Percentiles rank a stretch among this genome's conserved stretches.
These are phyloP conservation scores for Tethya wilhelma DNA, from an alignment of 37 sponge, comb jelly and placozoan genomes.

Conservation along the genomic window DNA sequence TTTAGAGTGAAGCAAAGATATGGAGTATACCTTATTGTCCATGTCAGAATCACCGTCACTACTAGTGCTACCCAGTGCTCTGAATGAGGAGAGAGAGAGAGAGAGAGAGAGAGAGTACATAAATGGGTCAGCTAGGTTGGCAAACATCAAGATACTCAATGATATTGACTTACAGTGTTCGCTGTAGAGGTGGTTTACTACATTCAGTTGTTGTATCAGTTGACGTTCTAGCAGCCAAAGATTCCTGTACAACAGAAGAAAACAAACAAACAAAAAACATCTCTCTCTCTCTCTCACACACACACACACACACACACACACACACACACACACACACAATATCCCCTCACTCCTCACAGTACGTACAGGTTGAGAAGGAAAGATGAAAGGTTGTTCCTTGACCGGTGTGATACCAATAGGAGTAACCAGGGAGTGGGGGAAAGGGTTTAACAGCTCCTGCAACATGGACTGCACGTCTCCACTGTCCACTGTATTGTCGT, in stretches of 20 bases:
- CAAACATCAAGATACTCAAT: too few relatives aligned
- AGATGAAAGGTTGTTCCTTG: slow-evolving; percentile 17
- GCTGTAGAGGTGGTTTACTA: too few relatives aligned
- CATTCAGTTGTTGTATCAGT: too few relatives aligned
- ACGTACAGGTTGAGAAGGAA: background rate
- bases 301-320: background rate
- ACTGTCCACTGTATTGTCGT: too few relatives aligned
- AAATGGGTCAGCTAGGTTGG: too few relatives aligned
- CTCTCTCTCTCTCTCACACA: too few relatives aligned
- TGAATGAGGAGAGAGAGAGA: background rate
- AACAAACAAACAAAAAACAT: too few relatives aligned
- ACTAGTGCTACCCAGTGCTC: background rate
- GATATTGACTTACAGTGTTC: too few relatives aligned
- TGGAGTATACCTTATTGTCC: background rate
- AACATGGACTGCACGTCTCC: slow-evolving; percentile 8
- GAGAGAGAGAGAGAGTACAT: background rate
- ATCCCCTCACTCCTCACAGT: background rate
- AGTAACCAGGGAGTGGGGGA: slow-evolving; percentile 25
- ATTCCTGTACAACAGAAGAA: background rate
- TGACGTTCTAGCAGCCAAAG: too few relatives aligned
- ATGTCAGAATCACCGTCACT: background rate
- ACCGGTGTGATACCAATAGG: slow-evolving; percentile 31
- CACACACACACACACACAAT: background rate
- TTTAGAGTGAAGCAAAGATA: too few relatives aligned
- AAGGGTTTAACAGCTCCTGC: slow-evolving; percentile 26